These are phyloP conservation scores for Eremophila alpestris DNA, from an alignment of 2,797 vertebrate species.

Conservation along the genomic window DNA sequence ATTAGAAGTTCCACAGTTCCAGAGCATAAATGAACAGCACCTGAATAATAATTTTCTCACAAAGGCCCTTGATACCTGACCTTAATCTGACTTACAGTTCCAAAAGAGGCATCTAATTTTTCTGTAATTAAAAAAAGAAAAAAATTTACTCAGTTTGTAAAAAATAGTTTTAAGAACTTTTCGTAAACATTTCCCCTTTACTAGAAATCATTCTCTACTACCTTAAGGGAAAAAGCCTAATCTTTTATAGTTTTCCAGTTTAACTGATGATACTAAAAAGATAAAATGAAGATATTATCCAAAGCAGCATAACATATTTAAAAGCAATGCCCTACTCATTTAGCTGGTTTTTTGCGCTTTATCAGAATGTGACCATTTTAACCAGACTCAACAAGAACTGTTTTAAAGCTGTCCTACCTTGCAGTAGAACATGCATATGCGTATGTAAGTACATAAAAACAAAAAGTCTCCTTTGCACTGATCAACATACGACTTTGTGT, in stretches of 20 bases:
- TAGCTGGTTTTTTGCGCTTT: neutral
- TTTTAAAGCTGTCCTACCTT: neutral
- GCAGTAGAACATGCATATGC: neutral
- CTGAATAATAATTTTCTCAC: neutral
- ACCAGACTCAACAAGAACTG: neutral
- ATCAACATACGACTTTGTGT: neutral
- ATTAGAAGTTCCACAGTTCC: neutral
- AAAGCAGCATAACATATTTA: neutral
- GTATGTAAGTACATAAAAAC: neutral
- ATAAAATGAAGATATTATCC: neutral
- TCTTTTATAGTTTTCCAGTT: neutral
- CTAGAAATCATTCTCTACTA: neutral
- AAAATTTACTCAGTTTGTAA: neutral
- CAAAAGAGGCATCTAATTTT: neutral
- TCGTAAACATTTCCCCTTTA: neutral
- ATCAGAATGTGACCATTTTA: neutral
- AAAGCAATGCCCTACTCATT: neutral
- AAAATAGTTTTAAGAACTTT: neutral
- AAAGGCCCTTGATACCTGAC: neutral
- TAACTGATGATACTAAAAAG: neutral
- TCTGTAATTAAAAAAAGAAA: neutral
- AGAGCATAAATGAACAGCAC: neutral
- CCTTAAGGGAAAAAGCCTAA: fast-evolving
- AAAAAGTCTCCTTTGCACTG: neutral
- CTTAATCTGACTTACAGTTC: neutral